A percentile compares a stretch with the other conserved stretches of the same genome.
These are phyloP conservation scores for Cheilosia vulpina DNA, from an alignment of 2,888 invertebrate species.

Conservation along the genomic window DNA sequence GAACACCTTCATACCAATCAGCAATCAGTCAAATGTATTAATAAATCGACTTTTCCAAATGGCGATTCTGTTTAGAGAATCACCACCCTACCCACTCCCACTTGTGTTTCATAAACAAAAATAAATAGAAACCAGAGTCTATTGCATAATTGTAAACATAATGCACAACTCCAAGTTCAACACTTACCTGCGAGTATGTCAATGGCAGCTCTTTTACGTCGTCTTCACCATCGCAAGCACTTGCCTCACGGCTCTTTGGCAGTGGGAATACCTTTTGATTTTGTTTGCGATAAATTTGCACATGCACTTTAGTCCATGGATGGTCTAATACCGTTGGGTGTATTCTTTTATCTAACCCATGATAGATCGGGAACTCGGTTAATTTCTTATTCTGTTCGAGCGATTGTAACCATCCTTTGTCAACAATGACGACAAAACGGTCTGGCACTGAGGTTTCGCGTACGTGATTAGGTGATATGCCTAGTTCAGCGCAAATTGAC, in stretches of 20 bases:
- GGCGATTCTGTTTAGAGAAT: background rate
- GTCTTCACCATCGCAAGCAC: background rate
- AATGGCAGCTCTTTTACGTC: conserved; percentile 86
- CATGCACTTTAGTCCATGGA: conserved; percentile 84
- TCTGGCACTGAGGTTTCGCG: conserved; percentile 84
- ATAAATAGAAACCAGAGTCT: background rate
- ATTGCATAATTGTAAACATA: conserved; percentile 44
- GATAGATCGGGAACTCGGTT: conserved; percentile 79
- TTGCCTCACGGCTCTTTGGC: conserved; percentile 84
- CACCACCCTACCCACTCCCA: background rate
- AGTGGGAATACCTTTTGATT: conserved; percentile 90
- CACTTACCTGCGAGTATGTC: conserved; percentile 88
- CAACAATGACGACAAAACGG: conserved; percentile 87
- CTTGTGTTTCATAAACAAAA: background rate
- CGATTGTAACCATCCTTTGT: conserved; percentile 87
- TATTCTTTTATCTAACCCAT: conserved; percentile 79
- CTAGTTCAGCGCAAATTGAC: conserved; percentile 88
- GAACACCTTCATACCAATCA: too few species aligned
- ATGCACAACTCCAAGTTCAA: conserved; percentile 47
- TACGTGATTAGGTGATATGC: conserved; percentile 88
- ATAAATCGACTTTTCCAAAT: background rate
- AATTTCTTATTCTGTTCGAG: conserved; percentile 80
- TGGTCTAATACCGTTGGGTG: conserved; percentile 81
- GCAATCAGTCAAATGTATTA: too few species aligned
- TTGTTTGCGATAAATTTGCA: conserved; percentile 87